A percentile compares a stretch with the other conserved stretches of the same genome.
These are phyloP conservation scores for Eupeodes latifasciatus DNA, from an alignment of 2,888 invertebrate genomes.

Conservation along the genomic window DNA sequence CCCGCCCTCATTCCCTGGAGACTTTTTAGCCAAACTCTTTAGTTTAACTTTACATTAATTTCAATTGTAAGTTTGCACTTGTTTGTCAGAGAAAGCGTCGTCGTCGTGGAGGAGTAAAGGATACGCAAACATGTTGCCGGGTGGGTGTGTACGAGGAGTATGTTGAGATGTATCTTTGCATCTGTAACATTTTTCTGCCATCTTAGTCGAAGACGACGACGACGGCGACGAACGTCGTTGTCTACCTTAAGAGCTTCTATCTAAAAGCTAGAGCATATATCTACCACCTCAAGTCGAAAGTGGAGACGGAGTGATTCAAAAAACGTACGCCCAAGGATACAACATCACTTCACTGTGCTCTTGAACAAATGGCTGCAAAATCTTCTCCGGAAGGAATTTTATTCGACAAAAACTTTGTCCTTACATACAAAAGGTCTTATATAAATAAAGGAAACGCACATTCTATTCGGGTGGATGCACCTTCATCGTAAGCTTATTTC, in stretches of 20 bases:
- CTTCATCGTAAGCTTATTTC: constrained; percentile 69
- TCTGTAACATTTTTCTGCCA: constrained; percentile 68
- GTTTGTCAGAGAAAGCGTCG: constrained; percentile 53
- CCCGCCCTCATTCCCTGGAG: constrained; percentile 47
- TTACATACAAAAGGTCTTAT: constrained; percentile 30
- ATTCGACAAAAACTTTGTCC: constrained; percentile 73
- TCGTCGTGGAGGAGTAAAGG: constrained; percentile 47
- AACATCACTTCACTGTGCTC: constrained; percentile 44
- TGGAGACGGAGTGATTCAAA: background rate
- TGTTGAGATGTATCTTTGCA: constrained; percentile 57
- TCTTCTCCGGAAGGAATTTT: constrained; percentile 69
- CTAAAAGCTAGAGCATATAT: constrained; percentile 16
- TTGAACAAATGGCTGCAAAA: constrained; percentile 73
- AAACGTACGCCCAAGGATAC: constrained; percentile 55
- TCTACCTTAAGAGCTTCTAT: constrained; percentile 65
- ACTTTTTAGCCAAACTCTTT: constrained; percentile 76
- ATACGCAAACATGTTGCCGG: constrained; percentile 68
- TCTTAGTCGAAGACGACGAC: background rate
- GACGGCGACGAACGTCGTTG: background rate
- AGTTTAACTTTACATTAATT: constrained; percentile 78
- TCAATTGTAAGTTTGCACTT: constrained; percentile 78
- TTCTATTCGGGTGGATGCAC: constrained; percentile 67
- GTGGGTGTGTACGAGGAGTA: constrained; percentile 19
- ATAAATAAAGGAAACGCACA: constrained; percentile 63
- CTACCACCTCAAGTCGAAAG: constrained; percentile 37